These are phyloP conservation scores for Phrynocephalus forsythii DNA, from an alignment of 2,797 vertebrate genomes.

Conservation along the genomic window DNA sequence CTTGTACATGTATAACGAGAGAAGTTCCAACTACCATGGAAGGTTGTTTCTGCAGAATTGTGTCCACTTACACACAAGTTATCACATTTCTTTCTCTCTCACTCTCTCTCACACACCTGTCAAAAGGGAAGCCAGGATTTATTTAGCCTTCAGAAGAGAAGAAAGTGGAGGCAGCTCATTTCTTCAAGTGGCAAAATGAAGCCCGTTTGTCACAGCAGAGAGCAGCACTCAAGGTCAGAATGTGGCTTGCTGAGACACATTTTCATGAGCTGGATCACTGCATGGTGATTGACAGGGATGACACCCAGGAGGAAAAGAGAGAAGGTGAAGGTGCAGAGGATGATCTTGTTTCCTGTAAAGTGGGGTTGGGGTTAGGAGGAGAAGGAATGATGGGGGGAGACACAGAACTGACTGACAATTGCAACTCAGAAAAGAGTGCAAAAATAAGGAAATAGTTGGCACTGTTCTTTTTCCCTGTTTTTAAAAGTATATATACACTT, in stretches of 20 bases:
- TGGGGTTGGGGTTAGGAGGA: accelerated
- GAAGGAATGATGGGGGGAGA: not conserved
- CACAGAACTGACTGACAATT: slow-evolving; percentile 38
- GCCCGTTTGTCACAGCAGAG: slow-evolving; percentile 75
- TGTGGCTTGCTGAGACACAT: slow-evolving; percentile 67
- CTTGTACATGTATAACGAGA: slow-evolving; percentile 29
- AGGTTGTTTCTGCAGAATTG: not conserved
- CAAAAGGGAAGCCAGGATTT: slow-evolving; percentile 2
- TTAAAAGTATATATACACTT: not conserved
- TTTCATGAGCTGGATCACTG: slow-evolving; percentile 73
- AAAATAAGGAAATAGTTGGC: slow-evolving; percentile 21
- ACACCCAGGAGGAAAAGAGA: slow-evolving; percentile 63
- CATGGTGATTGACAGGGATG: slow-evolving; percentile 73
- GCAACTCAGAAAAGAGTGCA: slow-evolving; percentile 49
- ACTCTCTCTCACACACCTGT: too few species aligned
- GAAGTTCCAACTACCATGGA: slow-evolving; percentile 18
- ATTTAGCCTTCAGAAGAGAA: slow-evolving; percentile 34
- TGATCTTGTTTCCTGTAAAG: slow-evolving; percentile 43
- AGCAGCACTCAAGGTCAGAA: slow-evolving; percentile 72
- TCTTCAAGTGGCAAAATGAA: slow-evolving; percentile 70
- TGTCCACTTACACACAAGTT: slow-evolving; percentile 5
- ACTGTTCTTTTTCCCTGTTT: slow-evolving; percentile 28
- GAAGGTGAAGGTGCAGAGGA: slow-evolving; percentile 67
- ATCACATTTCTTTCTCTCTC: not conserved
- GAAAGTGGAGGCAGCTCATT: slow-evolving; percentile 49